Percentiles rank a stretch among this genome's conserved stretches.
These are phyloP conservation scores for Neosilurus mollespiculum DNA, from an alignment of 2,797 vertebrate genomes.

Conservation along the genomic window DNA sequence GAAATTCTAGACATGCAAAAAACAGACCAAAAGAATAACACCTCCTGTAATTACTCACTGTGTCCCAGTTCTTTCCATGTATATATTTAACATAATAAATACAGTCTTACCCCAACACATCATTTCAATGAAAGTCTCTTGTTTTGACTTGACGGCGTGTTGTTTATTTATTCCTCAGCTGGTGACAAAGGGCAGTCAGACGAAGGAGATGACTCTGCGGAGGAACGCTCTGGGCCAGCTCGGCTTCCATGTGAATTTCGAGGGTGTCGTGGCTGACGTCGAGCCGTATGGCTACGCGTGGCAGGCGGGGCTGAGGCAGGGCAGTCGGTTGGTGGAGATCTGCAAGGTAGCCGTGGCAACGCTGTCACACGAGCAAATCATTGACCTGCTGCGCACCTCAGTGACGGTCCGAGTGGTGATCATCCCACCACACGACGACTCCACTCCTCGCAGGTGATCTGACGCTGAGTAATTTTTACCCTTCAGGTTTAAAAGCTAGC, in stretches of 20 bases:
- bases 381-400: slow-evolving; percentile 92
- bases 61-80: neutral
- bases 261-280: slow-evolving; percentile 95
- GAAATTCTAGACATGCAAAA: neutral
- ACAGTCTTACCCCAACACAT: neutral
- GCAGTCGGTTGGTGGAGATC: slow-evolving; percentile 94
- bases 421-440: slow-evolving; percentile 93
- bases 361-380: slow-evolving; percentile 96
- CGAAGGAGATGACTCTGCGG: slow-evolving; percentile 95
- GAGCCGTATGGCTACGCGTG: slow-evolving; percentile 96
- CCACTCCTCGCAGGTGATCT: slow-evolving; percentile 89
- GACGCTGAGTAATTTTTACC: too few relatives aligned
- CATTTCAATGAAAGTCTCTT: neutral
- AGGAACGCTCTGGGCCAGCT: slow-evolving; percentile 94
- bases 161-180: slow-evolving; percentile 68
- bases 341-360: slow-evolving; percentile 95
- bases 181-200: slow-evolving; percentile 92
- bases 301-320: slow-evolving; percentile 94
- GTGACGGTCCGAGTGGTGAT: slow-evolving; percentile 96
- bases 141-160: too few relatives aligned
- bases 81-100: neutral
- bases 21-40: neutral
- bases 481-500: neutral
- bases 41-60: neutral
- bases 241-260: slow-evolving; percentile 97